A percentile compares a stretch with the other conserved stretches of the same genome.
Conservation (phyloP, 2,888 invertebrate species). For the Clusia tigrina region DNA sequence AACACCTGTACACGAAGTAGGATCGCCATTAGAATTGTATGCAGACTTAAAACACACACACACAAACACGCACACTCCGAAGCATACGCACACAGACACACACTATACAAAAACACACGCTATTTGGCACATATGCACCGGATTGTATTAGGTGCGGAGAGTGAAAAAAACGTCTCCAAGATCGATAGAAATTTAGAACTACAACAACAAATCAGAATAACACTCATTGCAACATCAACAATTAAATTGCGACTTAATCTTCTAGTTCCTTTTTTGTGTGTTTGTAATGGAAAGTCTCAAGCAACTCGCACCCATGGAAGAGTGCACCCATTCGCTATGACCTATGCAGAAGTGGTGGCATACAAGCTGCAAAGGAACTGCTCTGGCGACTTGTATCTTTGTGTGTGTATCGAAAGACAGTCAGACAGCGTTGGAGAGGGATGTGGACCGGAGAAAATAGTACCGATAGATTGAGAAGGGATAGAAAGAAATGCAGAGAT, state of each 20-base stretch:
- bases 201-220: conserved; percentile 17
- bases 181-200: background rate
- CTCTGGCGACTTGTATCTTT: too few relatives aligned
- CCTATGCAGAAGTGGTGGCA: too few relatives aligned
- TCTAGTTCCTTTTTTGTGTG: conserved; percentile 1
- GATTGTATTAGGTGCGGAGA: background rate
- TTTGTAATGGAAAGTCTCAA: too few relatives aligned
- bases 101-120: background rate
- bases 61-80: background rate
- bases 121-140: background rate
- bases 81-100: background rate
- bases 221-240: conserved; percentile 15
- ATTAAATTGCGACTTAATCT: conserved; percentile 28
- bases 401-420: too few relatives aligned
- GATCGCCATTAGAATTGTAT: background rate
- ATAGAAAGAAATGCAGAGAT: too few relatives aligned
- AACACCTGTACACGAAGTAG: conserved; percentile 13
- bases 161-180: background rate
- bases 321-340: too few relatives aligned
- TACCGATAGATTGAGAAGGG: too few relatives aligned
- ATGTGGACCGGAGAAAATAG: too few relatives aligned
- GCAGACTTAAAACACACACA: background rate
- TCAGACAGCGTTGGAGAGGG: too few relatives aligned
- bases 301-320: too few relatives aligned
- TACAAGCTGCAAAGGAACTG: too few relatives aligned